Conservation (phyloP, 2,113 vertebrate species). For the Scytalopus superciliaris region DNA sequence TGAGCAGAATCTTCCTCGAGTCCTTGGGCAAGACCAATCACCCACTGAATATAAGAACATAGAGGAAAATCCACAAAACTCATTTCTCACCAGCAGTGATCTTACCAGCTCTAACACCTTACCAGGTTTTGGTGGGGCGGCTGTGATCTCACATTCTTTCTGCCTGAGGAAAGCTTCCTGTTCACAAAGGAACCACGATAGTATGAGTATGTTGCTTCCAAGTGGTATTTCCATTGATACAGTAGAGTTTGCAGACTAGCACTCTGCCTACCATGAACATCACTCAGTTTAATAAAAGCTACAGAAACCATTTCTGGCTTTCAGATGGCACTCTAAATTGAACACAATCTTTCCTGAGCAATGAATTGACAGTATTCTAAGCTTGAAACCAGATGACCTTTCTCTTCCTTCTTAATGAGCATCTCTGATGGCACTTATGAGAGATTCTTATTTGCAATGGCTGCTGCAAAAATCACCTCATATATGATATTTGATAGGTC, state of each 20-base stretch:
- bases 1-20: neutral
- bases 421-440: neutral
- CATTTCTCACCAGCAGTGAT: neutral
- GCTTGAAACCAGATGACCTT: neutral
- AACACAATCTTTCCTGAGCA: neutral
- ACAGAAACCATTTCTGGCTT: neutral
- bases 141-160: neutral
- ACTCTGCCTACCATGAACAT: neutral
- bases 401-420: neutral
- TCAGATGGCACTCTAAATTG: neutral
- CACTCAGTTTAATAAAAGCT: neutral
- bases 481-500: neutral
- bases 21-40: neutral
- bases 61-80: accelerated
- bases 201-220: neutral
- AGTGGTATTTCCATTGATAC: neutral
- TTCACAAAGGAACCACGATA: neutral
- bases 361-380: neutral
- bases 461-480: neutral
- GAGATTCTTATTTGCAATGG: neutral
- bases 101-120: neutral
- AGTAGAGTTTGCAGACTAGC: neutral
- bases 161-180: neutral
- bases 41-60: neutral
- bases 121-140: neutral